Conservation (phyloP, 2,797 vertebrate species). For the Myoxocephalus aenaeus region DNA sequence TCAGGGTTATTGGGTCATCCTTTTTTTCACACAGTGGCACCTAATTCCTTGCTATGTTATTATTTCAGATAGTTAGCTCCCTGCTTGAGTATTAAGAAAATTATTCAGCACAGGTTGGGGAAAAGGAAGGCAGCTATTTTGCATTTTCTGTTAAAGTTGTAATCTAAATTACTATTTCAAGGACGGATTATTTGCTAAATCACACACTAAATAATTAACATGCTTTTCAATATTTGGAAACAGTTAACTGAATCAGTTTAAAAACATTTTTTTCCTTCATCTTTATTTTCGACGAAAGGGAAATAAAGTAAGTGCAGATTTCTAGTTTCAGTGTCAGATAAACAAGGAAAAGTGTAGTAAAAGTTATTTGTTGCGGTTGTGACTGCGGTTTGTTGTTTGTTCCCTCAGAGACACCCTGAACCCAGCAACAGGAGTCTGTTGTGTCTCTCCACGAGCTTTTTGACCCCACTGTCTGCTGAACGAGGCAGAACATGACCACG, state of each 20-base stretch:
- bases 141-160: neutral
- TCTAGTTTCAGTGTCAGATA: neutral
- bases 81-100: neutral
- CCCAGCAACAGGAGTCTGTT: conserved; percentile 29
- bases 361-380: neutral
- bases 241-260: neutral
- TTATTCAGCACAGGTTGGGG: too few species aligned
- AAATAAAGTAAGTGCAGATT: neutral
- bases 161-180: neutral
- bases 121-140: neutral
- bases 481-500: conserved; percentile 56
- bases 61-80: too few species aligned
- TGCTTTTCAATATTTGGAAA: neutral
- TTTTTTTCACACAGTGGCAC: neutral
- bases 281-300: neutral
- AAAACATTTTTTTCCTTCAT: neutral
- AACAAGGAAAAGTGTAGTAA: neutral
- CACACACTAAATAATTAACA: neutral
- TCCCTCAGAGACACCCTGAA: neutral
- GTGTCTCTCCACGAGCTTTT: conserved; percentile 31
- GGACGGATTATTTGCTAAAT: neutral
- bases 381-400: neutral
- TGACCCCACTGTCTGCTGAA: conserved; percentile 27
- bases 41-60: neutral
- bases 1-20: neutral